Percentiles rank a stretch among this genome's conserved stretches.
These are phyloP conservation scores for Okapia johnstoni DNA, from an alignment of 2,113 vertebrate genomes.

Conservation along the genomic window DNA sequence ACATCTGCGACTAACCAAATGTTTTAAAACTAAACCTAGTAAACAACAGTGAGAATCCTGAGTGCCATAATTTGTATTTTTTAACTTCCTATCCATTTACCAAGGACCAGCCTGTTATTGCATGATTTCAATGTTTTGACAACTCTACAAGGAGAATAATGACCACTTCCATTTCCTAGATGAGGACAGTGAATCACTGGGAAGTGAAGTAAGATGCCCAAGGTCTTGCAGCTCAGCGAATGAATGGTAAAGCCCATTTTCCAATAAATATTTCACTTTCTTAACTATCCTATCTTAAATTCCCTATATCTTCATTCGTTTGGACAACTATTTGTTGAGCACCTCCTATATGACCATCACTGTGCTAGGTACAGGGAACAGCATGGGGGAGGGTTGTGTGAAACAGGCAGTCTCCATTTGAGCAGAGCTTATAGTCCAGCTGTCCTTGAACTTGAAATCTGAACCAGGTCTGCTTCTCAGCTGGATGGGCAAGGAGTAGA, in stretches of 20 bases:
- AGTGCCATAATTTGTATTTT: not conserved
- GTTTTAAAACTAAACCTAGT: not conserved
- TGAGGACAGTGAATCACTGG: not conserved
- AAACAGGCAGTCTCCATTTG: rapidly evolving
- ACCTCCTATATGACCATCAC: not conserved
- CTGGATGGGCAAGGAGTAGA: not conserved
- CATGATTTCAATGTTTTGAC: not conserved
- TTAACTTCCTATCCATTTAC: not conserved
- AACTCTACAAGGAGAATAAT: not conserved
- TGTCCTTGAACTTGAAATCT: not conserved
- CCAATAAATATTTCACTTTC: not conserved
- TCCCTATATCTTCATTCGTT: not conserved
- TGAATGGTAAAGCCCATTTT: not conserved
- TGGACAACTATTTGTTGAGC: not conserved
- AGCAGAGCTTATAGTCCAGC: not conserved
- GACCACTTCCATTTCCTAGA: not conserved
- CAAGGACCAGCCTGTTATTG: not conserved
- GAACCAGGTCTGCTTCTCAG: not conserved
- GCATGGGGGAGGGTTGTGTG: rapidly evolving
- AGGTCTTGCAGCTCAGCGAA: not conserved
- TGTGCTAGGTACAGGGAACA: not conserved
- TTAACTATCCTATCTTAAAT: not conserved
- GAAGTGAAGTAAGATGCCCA: not conserved
- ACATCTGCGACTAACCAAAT: not conserved
- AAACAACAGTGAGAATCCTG: not conserved